Evolutionary conservation across 2,888 invertebrate species (phyloP).

Genomic region (Heliothis peltigera): DNA sequence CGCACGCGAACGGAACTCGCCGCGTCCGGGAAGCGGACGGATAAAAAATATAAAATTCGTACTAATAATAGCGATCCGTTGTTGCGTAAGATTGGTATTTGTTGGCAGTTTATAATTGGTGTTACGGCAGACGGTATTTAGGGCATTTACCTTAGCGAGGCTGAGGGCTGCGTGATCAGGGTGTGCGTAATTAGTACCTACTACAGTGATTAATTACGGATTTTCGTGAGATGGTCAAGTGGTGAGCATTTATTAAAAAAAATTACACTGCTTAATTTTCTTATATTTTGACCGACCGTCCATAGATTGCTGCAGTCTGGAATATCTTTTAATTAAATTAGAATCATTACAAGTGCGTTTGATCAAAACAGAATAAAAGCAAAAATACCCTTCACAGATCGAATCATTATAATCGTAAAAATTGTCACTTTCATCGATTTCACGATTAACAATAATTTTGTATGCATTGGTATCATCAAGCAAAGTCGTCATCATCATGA

Average conservation of each 20-base stretch:
- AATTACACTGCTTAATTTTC: neutral
- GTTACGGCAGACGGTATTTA: slow-evolving; percentile 59
- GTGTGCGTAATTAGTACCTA: slow-evolving; percentile 24
- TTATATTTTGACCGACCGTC: neutral
- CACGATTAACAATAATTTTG: slow-evolving; percentile 8
- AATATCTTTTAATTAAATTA: neutral
- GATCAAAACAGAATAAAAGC: neutral
- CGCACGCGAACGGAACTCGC: slow-evolving; percentile 84
- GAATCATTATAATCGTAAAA: slow-evolving; percentile 11
- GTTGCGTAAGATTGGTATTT: slow-evolving; percentile 72
- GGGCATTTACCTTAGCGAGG: slow-evolving; percentile 47
- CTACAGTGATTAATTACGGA: slow-evolving; percentile 16
- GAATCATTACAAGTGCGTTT: slow-evolving; percentile 7
- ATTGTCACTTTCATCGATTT: slow-evolving; percentile 35
- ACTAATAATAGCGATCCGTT: slow-evolving; percentile 75
- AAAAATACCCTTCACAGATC: neutral
- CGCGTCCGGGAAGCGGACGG: slow-evolving; percentile 86
- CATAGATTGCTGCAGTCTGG: too few species aligned
- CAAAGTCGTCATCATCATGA: slow-evolving; percentile 1
- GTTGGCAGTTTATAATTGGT: slow-evolving; percentile 63
- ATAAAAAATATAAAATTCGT: slow-evolving; percentile 74
- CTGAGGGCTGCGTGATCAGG: slow-evolving; percentile 53
- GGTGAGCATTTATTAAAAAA: neutral
- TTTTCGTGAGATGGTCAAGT: slow-evolving; percentile 20
- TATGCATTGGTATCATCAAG: slow-evolving; percentile 7